Evolutionary conservation across 2,797 vertebrate species (phyloP), one percentile per base, ranked within the genome.

Genomic region (Agapornis canus): DNA sequence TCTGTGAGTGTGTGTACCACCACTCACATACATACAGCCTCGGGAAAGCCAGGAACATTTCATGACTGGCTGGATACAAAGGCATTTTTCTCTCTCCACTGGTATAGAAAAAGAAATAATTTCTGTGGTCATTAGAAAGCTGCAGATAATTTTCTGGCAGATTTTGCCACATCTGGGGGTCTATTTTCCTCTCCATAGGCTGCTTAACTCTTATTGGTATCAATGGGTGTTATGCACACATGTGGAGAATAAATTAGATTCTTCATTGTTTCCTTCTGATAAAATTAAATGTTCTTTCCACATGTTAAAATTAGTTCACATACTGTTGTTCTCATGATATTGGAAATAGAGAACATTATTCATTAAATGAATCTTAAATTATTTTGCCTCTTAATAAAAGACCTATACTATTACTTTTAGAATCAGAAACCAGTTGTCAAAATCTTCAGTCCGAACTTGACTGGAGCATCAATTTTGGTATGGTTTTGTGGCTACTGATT

Each of bases 251-350:
- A 95, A 96, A 95, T 85, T 85, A 93, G 79, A 76, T 40, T 17
- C 66, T 90, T 84, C 91, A 77, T 89, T 89, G 80, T 91, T 96
- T 96, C 85, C 94, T 92, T 95, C 72, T 86, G 90, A 92, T 97
- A 97, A 97, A 97, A 97, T 95, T 86, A 96, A 83, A 94, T 86
- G 91, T 91, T 96, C 89, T 86, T 94, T 91, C 89, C 87, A 86
- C 63, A 52, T 95, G 87, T 94, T 91, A 89, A 96, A 90, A 96
- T 71, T 92, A 94, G 78, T 25, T 49, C 45, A 35, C 49, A 82
- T 85, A 61, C 26, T 77, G 71, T 40, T 91, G 42, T 70, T 95
- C 89, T 95, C 54, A 63, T 59, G 54, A 63, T 23, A n/a, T 51
- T 92, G 57, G 90, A 91, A 94, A 96, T 12, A 71, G 61, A 72